phyloP scores from a whole-genome alignment of 2,888 invertebrate genomes.

The Dicycla oo region DNA sequence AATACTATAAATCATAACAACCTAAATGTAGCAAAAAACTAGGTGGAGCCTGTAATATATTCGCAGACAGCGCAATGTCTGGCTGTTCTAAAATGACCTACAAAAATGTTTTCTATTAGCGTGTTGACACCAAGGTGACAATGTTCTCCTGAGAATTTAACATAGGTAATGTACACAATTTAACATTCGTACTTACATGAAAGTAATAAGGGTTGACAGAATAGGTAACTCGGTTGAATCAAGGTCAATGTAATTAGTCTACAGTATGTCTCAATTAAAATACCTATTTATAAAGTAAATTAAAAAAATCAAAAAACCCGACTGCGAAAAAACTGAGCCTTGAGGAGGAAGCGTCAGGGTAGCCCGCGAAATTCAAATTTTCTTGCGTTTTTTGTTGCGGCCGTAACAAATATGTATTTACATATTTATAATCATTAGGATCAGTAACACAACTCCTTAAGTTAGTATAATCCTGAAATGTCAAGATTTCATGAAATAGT shows the following conservation, averaged over 20 bases:
- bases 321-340: too few species aligned
- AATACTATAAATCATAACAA: conserved; percentile 56
- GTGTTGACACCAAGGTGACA: conserved; percentile 16
- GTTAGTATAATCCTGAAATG: too few species aligned
- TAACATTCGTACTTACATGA: conserved; percentile 19
- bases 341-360: too few species aligned
- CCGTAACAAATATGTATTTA: too few species aligned
- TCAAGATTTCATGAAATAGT: too few species aligned
- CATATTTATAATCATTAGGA: too few species aligned
- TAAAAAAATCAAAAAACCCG: too few species aligned
- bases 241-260: conserved; percentile 57
- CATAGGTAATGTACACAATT: conserved; percentile 27
- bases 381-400: too few species aligned
- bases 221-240: conserved; percentile 42
- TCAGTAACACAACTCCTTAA: too few species aligned
- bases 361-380: too few species aligned
- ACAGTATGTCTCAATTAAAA: conserved; percentile 44
- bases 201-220: conserved; percentile 58
- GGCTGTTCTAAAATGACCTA: conserved; percentile 47
- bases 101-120: conserved; percentile 43
- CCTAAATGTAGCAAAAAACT: conserved; percentile 51
- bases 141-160: conserved; percentile 53
- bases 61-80: conserved; percentile 37
- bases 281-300: too few species aligned
- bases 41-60: conserved; percentile 53